Evolutionary conservation across 37 sponge, comb jelly and placozoan species (phyloP), one percentile per base, ranked within the genome.

Genomic region (Ephydatia muelleri): DNA sequence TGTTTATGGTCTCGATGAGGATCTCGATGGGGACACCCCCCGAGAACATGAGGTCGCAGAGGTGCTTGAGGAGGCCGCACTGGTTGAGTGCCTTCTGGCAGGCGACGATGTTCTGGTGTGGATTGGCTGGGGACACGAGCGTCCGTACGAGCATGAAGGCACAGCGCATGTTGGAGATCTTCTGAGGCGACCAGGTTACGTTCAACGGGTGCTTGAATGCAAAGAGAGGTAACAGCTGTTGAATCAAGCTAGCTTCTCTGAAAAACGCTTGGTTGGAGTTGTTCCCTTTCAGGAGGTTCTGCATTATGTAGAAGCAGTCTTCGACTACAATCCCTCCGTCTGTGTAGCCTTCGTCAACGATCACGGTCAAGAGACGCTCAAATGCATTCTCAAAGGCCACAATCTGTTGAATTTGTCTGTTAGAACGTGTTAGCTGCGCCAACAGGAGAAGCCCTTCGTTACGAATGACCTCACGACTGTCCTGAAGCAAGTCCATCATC

Each of bases 351-450:
- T 97, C 97, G 13, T 79, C 88, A 21, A 65, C 79, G 19, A 95
- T 76, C 28, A 97, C 92, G 11, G 81, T 80, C 37, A 97, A 19
- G 5, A 97, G 75, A 0, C 93, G 93, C 39, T 97, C 97, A 85
- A 97, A 97, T 0, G 92, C 97, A 86, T 92, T 97, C 80, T 97
- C 97, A 85, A 97, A 97, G 22, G 97, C 97, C 12, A 97, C 92
- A 67, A 97, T 95, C 83, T 95, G 94, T 85, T 97, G 97, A 16
- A 97, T 94, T 72, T 92, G 86, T 11, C 85, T 80, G 65, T 97
- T 97, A 69, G 89, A 86, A 19, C 81, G 80, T 27, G 97, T 94
- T 12, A 97, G 86, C 29, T 93, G 75, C 8, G 85, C 30, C 70
- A 97, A 79, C 73, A 97, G 81, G 38, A 97, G 86, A 14, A 97